Conservation (phyloP, 92 coral and sea anemone genomes). For the Plumapathes pennacea region DNA sequence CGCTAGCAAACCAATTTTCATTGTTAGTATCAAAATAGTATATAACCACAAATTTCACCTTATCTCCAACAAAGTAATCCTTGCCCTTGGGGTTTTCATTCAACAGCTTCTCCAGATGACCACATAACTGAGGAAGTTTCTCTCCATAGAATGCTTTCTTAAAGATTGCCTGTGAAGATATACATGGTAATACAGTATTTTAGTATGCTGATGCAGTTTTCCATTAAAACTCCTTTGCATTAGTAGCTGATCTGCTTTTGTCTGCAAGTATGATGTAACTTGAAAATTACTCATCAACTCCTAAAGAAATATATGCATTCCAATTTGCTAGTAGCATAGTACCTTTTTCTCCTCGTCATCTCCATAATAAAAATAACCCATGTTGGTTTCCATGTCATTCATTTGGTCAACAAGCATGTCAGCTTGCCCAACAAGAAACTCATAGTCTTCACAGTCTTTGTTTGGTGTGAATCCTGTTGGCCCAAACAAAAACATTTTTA, state of each 20-base stretch:
- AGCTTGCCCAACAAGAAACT: conserved; percentile 8
- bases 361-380: conserved; percentile 12
- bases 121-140: conserved; percentile 3
- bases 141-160: conserved; percentile 8
- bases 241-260: too few relatives aligned
- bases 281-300: too few relatives aligned
- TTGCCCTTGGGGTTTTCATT: conserved; percentile 20
- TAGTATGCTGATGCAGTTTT: too few relatives aligned
- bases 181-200: neutral
- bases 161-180: neutral
- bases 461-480: conserved; percentile 16
- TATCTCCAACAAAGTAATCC: conserved; percentile 20
- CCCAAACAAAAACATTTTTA: neutral
- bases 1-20: too few relatives aligned
- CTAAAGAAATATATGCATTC: too few relatives aligned
- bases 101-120: conserved; percentile 6
- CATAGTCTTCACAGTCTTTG: conserved; percentile 5
- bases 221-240: too few relatives aligned
- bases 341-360: conserved; percentile 19
- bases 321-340: too few relatives aligned
- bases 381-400: conserved; percentile 3
- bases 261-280: too few relatives aligned
- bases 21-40: too few relatives aligned
- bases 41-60: too few relatives aligned
- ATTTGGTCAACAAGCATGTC: conserved; percentile 25